Base-by-base conservation (phyloP, 2,888 invertebrate genomes). In the Sinopyrophorus schimmeli region DNA sequence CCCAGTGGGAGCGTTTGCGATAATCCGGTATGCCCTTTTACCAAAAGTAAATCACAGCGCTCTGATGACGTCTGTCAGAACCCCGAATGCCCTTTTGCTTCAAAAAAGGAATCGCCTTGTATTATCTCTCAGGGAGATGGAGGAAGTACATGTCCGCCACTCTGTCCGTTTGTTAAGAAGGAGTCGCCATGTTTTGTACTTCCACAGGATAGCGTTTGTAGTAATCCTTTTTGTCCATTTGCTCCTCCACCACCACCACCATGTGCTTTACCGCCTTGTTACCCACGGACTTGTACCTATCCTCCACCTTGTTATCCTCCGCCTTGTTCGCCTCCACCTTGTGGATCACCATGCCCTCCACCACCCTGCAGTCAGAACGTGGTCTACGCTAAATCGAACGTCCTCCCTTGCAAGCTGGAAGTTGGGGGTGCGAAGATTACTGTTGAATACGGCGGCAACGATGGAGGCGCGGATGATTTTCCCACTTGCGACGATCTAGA, bases 61-160 rank as follows among this genome's bases (percentile, higher is more conserved):
- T 28, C 28, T 4, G 14, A 14, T 21, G 17, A 17, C 10, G 12
- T 14, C 4, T 42, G 42, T 24, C 6, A 1, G 7, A 32, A 32
- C 5, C 16, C 26, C 14, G 31, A 41, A 0, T 44, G 40, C 16
- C 61, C 61, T 1, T 51, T 59, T 18, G 53, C 52, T 9, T n/a
- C n/a, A 7, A 18, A 12, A 7, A 26, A 30, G 14, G 14, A 4
- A 3, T 24, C 42, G 4, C 12, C 30, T 32, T 32, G 32, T 7
- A 18, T 7, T 17, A 17, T 32, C 3, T 17, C 31, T 17, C n/a
- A n/a, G n/a, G n/a, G n/a, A n/a, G n/a, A n/a, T n/a, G n/a, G n/a
- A n/a, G n/a, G n/a, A n/a, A n/a, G n/a, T n/a, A 17, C 21, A 1
- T 28, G 5, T 61, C 60, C 34, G 28, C 47, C 52, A 2, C 5